Base-by-base conservation (phyloP, 1,140 invertebrate species). In the Drosophila sproati region DNA sequence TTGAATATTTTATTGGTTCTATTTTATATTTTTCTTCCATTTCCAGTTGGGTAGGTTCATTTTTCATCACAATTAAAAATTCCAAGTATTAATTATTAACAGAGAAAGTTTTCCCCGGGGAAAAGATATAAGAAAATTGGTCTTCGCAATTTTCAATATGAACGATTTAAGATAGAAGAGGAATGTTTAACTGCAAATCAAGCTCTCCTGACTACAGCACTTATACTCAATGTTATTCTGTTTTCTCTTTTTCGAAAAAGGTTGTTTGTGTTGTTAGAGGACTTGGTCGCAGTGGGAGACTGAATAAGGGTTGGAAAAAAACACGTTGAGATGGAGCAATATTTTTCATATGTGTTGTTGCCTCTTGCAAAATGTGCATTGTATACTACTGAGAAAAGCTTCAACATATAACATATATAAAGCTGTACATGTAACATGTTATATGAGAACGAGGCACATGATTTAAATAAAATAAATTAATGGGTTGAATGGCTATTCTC, bases 241-340 rank as follows among this genome's bases (percentile, higher is more conserved):
- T 69, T 61, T 35, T 67, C 8, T 12, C 54, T 57, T 55, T 34
- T 28, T 28, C 64, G 55, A 28, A 5, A 39, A 55, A 50, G 50
- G 63, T 68, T 73, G 50, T 69, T 68, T 55, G 34, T 39, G 29
- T 29, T 68, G 48, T 55, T 73, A 34, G 69, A 73, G 64, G 48
- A 43, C 64, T 61, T 62, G 10, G 47, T 5, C 34, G 47, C 48
- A 43, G 39, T 35, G 55, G 37, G 3, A 57, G 12, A 55, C 35
- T 37, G 45, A 5, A 12, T 45, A 37, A 31, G 37, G 31, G 37
- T 35, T 55, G 29, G 2, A n/a, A 51, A n/a, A 45, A 35, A 60
- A 35, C 12, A 68, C 52, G 10, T 41, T 68, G 66, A 52, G 47
- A 43, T 52, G 47, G 62, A 52, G 8, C 66, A 66, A 51, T 72